A percentile compares a stretch with the other conserved stretches of the same genome.
Evolutionary conservation across 2,888 invertebrate species (phyloP).

Genomic region (Acanthoscelides obtectus): DNA sequence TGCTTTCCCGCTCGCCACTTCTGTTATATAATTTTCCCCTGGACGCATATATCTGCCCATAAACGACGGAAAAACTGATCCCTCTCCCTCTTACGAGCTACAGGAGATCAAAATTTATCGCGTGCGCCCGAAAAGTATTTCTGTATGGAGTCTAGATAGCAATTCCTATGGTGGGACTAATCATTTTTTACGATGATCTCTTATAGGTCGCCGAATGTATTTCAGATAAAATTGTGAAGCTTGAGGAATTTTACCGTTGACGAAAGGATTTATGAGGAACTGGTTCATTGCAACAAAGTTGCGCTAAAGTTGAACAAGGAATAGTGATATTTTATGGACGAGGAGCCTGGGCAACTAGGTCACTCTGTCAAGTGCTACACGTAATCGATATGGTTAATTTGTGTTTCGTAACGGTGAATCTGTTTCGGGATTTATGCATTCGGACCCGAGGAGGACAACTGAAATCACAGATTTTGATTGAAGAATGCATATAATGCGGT

Average conservation of each 20-base stretch:
- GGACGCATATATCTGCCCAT: neutral
- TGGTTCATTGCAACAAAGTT: too few species aligned
- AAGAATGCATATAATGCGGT: too few species aligned
- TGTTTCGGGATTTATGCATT: too few species aligned
- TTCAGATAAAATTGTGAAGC: neutral
- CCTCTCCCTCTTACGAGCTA: neutral
- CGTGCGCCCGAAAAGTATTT: neutral
- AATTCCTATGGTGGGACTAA: neutral
- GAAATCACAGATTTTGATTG: too few species aligned
- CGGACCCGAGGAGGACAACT: too few species aligned
- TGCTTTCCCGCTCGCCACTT: neutral
- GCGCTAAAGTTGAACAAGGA: too few species aligned
- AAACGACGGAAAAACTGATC: neutral
- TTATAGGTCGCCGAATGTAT: neutral
- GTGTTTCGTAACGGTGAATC: too few species aligned
- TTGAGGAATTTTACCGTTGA: neutral
- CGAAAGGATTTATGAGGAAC: neutral
- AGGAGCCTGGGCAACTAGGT: too few species aligned
- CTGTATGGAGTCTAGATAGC: neutral
- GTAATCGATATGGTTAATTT: too few species aligned
- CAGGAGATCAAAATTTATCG: neutral
- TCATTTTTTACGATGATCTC: neutral
- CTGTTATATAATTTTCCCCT: neutral
- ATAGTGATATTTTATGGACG: too few species aligned
- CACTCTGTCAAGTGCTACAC: too few species aligned